phyloP scores from a whole-genome alignment of 2,797 vertebrate species.

The Babyrousa celebensis region DNA sequence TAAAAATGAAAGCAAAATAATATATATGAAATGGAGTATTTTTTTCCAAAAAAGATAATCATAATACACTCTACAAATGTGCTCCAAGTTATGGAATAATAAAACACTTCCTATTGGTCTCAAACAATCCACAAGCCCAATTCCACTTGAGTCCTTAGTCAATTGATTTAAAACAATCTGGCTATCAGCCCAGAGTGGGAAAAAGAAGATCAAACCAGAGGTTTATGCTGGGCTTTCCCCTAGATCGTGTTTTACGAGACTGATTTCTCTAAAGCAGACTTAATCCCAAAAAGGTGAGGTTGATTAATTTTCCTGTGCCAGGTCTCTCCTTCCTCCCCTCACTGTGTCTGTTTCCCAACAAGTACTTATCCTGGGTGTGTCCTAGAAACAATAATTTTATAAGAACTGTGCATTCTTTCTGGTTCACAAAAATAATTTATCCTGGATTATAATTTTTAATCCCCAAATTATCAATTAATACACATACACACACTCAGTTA shows the following conservation, averaged over 20 bases:
- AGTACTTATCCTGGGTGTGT: neutral
- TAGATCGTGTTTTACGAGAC: neutral
- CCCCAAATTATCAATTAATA: slow-evolving; percentile 14
- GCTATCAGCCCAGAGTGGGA: slow-evolving; percentile 31
- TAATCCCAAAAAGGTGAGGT: slow-evolving; percentile 41
- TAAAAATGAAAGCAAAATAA: slow-evolving; percentile 66
- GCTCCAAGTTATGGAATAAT: neutral
- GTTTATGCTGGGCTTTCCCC: slow-evolving; percentile 1
- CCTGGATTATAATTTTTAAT: neutral
- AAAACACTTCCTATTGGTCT: slow-evolving; percentile 33
- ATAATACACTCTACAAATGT: neutral
- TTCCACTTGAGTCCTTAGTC: neutral
- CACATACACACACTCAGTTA: neutral
- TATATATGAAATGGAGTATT: neutral
- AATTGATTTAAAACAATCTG: slow-evolving; percentile 62
- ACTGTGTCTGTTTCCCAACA: neutral
- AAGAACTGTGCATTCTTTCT: neutral
- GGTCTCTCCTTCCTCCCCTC: neutral
- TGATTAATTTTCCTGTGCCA: neutral
- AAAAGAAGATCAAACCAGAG: slow-evolving; percentile 28
- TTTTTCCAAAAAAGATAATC: neutral
- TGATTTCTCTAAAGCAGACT: slow-evolving; percentile 64
- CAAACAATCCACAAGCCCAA: slow-evolving; percentile 11
- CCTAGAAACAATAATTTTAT: slow-evolving; percentile 24
- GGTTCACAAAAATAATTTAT: slow-evolving; percentile 59